These are phyloP conservation scores for Campoletis raptor DNA, from an alignment of 2,888 invertebrate species.

Conservation along the genomic window DNA sequence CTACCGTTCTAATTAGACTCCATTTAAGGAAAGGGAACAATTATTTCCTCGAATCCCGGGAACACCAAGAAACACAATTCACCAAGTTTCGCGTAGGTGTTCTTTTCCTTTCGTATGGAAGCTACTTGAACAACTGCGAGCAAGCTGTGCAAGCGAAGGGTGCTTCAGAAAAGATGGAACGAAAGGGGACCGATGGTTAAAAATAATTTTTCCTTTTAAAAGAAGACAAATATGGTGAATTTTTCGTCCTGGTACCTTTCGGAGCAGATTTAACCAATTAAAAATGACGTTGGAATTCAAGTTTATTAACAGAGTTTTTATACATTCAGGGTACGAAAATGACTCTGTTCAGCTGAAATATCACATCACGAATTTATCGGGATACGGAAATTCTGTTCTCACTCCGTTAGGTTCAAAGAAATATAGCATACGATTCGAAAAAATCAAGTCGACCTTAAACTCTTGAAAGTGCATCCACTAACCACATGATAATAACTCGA, in stretches of 20 bases:
- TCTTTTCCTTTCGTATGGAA: slow-evolving; percentile 17
- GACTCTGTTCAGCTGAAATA: neutral
- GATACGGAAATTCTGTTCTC: neutral
- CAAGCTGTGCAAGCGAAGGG: slow-evolving; percentile 10
- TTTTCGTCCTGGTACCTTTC: neutral
- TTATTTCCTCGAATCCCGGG: slow-evolving; percentile 22
- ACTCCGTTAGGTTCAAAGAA: neutral
- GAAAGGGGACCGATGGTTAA: neutral
- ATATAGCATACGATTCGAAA: neutral
- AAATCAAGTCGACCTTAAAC: neutral
- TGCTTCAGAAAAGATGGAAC: neutral
- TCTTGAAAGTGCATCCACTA: neutral
- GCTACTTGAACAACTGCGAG: slow-evolving; percentile 29
- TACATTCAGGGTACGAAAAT: neutral
- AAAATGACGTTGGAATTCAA: neutral
- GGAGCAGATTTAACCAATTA: neutral
- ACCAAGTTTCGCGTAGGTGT: slow-evolving; percentile 42
- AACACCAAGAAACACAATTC: slow-evolving; percentile 37
- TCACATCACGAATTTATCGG: neutral
- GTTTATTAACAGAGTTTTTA: neutral
- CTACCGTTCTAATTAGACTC: slow-evolving; percentile 52
- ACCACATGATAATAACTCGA: neutral
- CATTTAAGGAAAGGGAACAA: slow-evolving; percentile 32
- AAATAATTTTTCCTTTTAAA: neutral
- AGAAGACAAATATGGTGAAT: slow-evolving; percentile 2